Evolutionary conservation across 2,113 vertebrate species (phyloP).

Genomic region (Bubalus kerabau): DNA sequence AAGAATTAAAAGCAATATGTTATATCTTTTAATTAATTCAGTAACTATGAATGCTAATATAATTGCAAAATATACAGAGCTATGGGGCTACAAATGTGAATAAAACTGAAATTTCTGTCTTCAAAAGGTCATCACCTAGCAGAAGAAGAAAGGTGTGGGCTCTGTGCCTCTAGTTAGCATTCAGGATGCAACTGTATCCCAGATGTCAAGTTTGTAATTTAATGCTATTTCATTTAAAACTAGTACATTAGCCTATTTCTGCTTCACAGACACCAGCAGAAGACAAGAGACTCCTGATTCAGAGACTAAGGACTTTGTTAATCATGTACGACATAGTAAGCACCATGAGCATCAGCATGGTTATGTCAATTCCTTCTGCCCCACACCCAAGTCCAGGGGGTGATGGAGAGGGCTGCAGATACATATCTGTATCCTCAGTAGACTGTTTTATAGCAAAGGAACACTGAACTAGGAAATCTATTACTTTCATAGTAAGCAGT

Average conservation of each 20-base stretch:
- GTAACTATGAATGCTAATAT: neutral
- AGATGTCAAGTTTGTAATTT: neutral
- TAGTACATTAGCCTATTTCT: constrained; percentile 4
- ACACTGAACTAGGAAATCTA: neutral
- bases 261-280: neutral
- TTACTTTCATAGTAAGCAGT: neutral
- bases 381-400: neutral
- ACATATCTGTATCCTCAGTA: too few species aligned
- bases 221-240: constrained; percentile 13
- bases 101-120: neutral
- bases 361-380: neutral
- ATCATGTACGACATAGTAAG: neutral
- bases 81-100: neutral
- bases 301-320: neutral
- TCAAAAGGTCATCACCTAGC: neutral
- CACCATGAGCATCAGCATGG: neutral
- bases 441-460: neutral
- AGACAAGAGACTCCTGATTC: neutral
- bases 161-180: neutral
- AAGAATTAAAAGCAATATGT: neutral
- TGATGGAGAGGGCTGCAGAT: neutral
- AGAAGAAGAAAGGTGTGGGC: neutral
- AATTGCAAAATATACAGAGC: neutral
- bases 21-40: neutral
- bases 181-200: neutral